Conservation (phyloP, 1,140 invertebrate species). For the Prorops nasuta region DNA sequence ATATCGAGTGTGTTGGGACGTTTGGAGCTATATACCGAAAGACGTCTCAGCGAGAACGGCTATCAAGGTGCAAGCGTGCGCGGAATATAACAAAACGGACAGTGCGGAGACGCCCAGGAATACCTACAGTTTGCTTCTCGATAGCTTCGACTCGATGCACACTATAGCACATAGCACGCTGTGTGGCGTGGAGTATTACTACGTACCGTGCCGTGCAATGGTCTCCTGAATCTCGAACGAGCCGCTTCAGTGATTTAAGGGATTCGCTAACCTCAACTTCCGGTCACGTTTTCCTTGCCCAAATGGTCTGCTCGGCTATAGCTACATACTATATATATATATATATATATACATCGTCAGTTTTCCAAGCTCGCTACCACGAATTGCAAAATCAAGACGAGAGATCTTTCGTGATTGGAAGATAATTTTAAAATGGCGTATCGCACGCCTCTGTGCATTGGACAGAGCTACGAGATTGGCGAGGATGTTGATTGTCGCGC, state of each 20-base stretch:
- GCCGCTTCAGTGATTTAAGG: constrained; percentile 41
- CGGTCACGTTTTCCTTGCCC: constrained; percentile 33
- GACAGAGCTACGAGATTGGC: too few species aligned
- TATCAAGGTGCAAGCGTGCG: constrained; percentile 32
- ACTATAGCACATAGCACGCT: too few species aligned
- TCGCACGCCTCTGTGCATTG: not conserved
- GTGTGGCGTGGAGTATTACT: too few species aligned
- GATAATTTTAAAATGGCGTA: not conserved
- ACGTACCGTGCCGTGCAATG: constrained; percentile 12
- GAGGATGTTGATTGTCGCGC: too few species aligned
- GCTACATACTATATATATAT: constrained; percentile 14
- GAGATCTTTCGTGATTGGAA: not conserved
- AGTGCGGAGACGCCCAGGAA: too few species aligned
- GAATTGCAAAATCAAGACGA: too few species aligned
- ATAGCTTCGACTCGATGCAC: too few species aligned
- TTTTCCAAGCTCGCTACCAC: not conserved
- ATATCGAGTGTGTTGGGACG: constrained; percentile 23
- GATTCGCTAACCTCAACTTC: constrained; percentile 32
- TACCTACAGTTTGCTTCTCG: too few species aligned
- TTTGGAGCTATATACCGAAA: too few species aligned
- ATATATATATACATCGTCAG: not conserved
- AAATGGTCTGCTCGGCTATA: constrained; percentile 23
- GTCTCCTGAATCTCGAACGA: constrained; percentile 23
- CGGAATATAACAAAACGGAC: constrained; percentile 28
- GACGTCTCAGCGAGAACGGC: constrained; percentile 29